Evolutionary conservation across 2,113 vertebrate species (phyloP).

Genomic region (Melospiza melodia): DNA sequence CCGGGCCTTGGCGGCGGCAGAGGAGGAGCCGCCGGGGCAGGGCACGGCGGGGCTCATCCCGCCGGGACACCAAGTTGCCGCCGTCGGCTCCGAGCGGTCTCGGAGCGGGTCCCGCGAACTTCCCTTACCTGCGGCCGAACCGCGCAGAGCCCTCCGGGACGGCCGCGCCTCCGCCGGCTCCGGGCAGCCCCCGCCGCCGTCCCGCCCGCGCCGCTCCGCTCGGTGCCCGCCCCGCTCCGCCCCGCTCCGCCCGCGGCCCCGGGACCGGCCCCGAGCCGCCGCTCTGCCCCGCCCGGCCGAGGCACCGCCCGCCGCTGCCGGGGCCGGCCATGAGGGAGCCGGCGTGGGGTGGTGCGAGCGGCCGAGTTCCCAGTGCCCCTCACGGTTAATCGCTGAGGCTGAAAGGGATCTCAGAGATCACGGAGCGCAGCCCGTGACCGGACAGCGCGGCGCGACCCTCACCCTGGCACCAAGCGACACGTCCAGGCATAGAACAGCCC

Average conservation of each 20-base stretch:
- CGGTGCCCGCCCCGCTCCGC: neutral
- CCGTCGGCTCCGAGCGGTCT: neutral
- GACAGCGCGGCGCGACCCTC: too few species aligned
- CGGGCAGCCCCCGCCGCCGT: neutral
- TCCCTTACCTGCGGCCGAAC: neutral
- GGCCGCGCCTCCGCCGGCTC: neutral
- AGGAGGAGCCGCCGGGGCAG: neutral
- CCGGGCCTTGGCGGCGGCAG: neutral
- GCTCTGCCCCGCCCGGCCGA: neutral
- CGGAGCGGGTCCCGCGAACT: too few species aligned
- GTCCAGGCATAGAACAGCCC: neutral
- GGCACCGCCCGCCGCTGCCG: neutral
- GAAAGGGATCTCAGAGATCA: neutral
- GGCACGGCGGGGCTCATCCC: neutral
- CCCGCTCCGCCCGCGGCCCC: neutral
- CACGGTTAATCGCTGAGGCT: rapidly evolving
- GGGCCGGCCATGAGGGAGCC: neutral
- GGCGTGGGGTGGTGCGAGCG: too few species aligned
- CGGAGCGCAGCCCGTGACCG: neutral
- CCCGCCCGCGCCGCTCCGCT: neutral
- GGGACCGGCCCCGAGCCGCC: neutral
- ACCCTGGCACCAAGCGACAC: rapidly evolving
- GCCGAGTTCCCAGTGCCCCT: neutral
- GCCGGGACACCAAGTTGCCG: neutral
- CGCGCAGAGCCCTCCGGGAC: neutral